Conservation (phyloP, 1,140 invertebrate genomes). For the Lerema accius region DNA sequence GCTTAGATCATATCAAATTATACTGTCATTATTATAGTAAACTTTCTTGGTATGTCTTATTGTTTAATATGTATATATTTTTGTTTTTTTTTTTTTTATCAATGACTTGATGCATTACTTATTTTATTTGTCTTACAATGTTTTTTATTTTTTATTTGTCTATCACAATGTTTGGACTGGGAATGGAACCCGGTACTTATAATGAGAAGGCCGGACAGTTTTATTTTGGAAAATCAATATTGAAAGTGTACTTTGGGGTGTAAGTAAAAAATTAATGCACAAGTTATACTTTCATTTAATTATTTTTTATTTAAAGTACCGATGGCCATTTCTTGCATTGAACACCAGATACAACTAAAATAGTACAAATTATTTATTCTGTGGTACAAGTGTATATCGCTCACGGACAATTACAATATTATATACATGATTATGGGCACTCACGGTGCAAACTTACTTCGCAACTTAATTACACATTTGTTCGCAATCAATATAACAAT, state of each 20-base stretch:
- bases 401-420: slow-evolving; percentile 35
- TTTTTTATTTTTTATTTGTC: too few species aligned
- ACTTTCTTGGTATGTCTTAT: background rate
- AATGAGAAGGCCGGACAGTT: too few species aligned
- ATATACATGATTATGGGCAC: slow-evolving; percentile 49
- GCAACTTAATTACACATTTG: slow-evolving; percentile 20
- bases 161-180: too few species aligned
- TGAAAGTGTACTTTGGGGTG: too few species aligned
- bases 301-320: slow-evolving; percentile 75
- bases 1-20: too few species aligned
- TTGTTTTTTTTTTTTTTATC: too few species aligned
- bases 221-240: too few species aligned
- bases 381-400: slow-evolving; percentile 36
- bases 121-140: too few species aligned
- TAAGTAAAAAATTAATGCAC: slow-evolving; percentile 44
- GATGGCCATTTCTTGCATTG: slow-evolving; percentile 60
- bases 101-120: too few species aligned
- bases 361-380: slow-evolving; percentile 48
- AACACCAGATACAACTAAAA: slow-evolving; percentile 50
- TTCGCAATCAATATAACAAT: slow-evolving; percentile 39
- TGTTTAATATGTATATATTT: too few species aligned
- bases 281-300: slow-evolving; percentile 63
- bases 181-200: too few species aligned
- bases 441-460: slow-evolving; percentile 24
- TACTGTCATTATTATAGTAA: too few species aligned